A percentile compares a stretch with the other conserved stretches of the same genome.
Conservation (phyloP, 2,113 vertebrate species). For the Microtus montanus region DNA sequence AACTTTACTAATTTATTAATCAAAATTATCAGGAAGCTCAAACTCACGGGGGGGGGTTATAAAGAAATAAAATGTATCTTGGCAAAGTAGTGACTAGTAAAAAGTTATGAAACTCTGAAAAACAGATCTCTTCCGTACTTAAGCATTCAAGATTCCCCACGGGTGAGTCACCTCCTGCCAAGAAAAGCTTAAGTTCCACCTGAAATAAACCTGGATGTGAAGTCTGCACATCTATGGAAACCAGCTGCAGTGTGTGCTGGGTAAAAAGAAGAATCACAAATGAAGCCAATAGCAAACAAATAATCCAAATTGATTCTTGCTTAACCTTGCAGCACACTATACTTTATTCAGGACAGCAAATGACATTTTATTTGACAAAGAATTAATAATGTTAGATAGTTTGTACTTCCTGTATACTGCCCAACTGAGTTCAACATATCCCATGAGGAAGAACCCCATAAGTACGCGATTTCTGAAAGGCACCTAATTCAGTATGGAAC, state of each 20-base stretch:
- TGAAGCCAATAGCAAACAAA: slow-evolving; percentile 38
- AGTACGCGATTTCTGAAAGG: not conserved
- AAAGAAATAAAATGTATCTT: slow-evolving; percentile 41
- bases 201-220: slow-evolving; percentile 69
- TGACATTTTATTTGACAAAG: slow-evolving; percentile 61
- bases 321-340: not conserved
- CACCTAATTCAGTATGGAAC: slow-evolving; percentile 10
- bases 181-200: slow-evolving; percentile 63
- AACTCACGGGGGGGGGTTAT: slow-evolving; percentile 13
- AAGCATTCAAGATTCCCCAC: slow-evolving; percentile 64
- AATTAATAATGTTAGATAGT: slow-evolving; percentile 7
- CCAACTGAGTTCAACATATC: not conserved
- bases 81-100: slow-evolving; percentile 41
- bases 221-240: not conserved
- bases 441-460: slow-evolving; percentile 3
- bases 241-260: not conserved
- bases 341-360: slow-evolving; percentile 1
- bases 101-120: slow-evolving; percentile 65
- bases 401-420: slow-evolving; percentile 2
- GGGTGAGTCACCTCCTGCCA: slow-evolving; percentile 64
- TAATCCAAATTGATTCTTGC: slow-evolving; percentile 30
- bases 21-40: slow-evolving; percentile 36
- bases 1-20: slow-evolving; percentile 35
- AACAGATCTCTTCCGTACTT: slow-evolving; percentile 59
- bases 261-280: not conserved